Evolutionary conservation across 1,140 invertebrate genomes (phyloP), one percentile per base, ranked within the genome.

Genomic region (Bombus fervidus): DNA sequence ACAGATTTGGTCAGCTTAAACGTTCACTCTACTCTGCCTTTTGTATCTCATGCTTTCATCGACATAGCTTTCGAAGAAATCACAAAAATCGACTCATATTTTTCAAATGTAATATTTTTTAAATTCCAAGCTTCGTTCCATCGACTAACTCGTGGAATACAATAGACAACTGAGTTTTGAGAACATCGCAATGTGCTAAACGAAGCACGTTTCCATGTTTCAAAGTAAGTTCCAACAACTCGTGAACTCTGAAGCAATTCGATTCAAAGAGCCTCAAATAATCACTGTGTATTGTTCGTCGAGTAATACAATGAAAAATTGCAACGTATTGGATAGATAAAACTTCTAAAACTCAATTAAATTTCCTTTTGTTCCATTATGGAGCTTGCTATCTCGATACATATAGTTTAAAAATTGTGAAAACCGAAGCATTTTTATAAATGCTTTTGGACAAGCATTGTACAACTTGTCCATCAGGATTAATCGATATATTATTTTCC

Each of bases 1-100:
- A 87, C 71, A 71, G 88, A 89, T 87, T 89, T 80, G 71, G 75
- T 83, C 75, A 68, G 80, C 86, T 90, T 87, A 87, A 86, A 87
- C 41, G 18, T 28, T 12, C 15, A 9, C 13, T 28, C 74, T 31
- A 28, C 2, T 41, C 25, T 71, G 69, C 12, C 25, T 41, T 37
- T 28, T 15, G 5, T 57, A 53, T 12, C 31, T 28, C 8, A 10
- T 18, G 25, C 3, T 39, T 39, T 13, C 18, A 9, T 59, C n/a
- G 13, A 59, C n/a, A 13, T n/a, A 62, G 31, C 15, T 59, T 37
- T 15, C 9, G 25, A 39, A 22, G 25, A 18, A 9, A 22, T 8
- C 25, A 25, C 41, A 25, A 53, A 37, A 37, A 47, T 43, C 41
- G 9, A 18, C 15, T 1, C 22, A 13, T 62, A 31, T 34, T 74